A percentile compares a stretch with the other conserved stretches of the same genome.
Conservation (phyloP, 2,797 vertebrate species). For the Heliangelus exortis region DNA sequence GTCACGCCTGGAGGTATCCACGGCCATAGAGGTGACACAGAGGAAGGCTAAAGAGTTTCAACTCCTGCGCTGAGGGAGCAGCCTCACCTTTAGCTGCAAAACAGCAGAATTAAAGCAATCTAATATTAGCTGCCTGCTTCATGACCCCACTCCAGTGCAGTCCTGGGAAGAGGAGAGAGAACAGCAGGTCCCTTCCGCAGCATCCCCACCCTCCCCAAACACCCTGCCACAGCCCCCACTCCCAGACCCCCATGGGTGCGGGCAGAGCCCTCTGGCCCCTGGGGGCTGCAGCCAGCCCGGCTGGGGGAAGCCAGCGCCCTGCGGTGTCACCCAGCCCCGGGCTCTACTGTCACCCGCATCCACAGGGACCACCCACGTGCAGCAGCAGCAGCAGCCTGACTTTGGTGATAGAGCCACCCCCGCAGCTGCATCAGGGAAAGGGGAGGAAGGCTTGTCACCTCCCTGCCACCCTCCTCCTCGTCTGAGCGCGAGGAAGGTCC, state of each 20-base stretch:
- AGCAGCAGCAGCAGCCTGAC: not conserved
- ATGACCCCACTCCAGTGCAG: not conserved
- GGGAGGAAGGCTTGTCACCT: slow-evolving; percentile 34
- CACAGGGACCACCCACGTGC: not conserved
- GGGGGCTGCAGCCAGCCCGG: not conserved
- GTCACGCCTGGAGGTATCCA: slow-evolving; percentile 11
- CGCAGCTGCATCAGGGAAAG: not conserved
- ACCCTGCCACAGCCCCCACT: rapidly evolving
- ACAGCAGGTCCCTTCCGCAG: not conserved
- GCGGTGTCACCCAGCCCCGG: not conserved
- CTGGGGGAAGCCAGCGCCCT: not conserved
- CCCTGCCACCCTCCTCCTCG: not conserved
- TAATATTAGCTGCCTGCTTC: not conserved
- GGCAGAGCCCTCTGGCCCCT: not conserved
- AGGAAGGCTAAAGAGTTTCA: slow-evolving; percentile 39
- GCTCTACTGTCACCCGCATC: not conserved
- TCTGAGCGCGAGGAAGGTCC: not conserved
- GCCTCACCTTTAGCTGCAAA: slow-evolving; percentile 24
- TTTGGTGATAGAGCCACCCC: not conserved
- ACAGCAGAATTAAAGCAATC: not conserved
- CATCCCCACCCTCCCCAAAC: not conserved
- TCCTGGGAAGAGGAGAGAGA: not conserved
- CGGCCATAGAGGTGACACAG: slow-evolving; percentile 33
- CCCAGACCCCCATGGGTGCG: rapidly evolving
- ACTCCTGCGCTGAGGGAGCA: not conserved